Conservation (phyloP, 2,797 vertebrate genomes). For the Arrhamphus sclerolepis region DNA sequence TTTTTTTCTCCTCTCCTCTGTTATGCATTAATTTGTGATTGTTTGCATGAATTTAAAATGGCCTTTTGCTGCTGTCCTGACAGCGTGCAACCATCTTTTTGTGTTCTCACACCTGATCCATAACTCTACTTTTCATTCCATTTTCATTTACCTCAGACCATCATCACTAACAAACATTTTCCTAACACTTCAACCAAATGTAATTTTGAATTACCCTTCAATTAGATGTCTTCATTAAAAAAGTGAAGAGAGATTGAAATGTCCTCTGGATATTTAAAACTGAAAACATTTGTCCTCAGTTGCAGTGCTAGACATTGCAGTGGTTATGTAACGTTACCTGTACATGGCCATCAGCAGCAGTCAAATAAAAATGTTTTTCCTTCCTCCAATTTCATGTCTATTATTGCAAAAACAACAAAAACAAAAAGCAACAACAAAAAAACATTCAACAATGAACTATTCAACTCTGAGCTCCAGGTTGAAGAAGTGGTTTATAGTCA, state of each 20-base stretch:
- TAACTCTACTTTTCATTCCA: neutral
- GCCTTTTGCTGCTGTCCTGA: neutral
- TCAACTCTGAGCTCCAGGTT: neutral
- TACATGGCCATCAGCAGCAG: conserved; percentile 35
- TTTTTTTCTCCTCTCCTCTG: conserved; percentile 31
- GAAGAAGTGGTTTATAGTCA: conserved; percentile 10
- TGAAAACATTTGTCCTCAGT: conserved; percentile 20
- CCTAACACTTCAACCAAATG: neutral
- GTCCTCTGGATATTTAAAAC: neutral
- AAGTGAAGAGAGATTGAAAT: conserved; percentile 4
- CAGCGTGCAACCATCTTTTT: conserved; percentile 6
- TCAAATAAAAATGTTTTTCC: conserved; percentile 43
- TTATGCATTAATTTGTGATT: conserved; percentile 14
- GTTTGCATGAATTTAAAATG: conserved; percentile 16
- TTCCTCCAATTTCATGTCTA: conserved; percentile 12
- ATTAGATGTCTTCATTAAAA: neutral
- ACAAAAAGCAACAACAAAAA: neutral
- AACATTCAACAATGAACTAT: too few species aligned
- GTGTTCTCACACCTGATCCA: too few species aligned
- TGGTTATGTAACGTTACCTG: conserved; percentile 63
- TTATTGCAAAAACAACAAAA: neutral
- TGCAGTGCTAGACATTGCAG: conserved; percentile 12
- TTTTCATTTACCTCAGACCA: neutral
- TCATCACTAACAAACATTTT: neutral
- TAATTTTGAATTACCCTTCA: neutral